A percentile compares a stretch with the other conserved stretches of the same genome.
phyloP scores from a whole-genome alignment of 92 coral and sea anemone species.

The Phenganax marumi region DNA sequence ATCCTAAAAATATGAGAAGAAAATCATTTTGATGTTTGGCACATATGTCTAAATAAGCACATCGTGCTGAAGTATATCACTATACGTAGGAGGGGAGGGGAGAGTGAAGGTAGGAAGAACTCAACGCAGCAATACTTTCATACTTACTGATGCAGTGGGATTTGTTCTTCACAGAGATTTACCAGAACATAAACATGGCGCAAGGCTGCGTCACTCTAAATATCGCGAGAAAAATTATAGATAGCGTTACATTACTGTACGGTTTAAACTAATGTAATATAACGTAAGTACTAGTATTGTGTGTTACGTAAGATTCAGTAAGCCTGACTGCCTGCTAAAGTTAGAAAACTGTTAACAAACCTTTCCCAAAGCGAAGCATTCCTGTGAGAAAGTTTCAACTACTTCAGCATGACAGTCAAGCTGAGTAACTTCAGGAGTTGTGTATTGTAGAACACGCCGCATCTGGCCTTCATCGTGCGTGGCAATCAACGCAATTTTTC shows the following conservation, averaged over 20 bases:
- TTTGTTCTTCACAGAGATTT: constrained; percentile 80
- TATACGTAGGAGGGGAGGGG: background rate
- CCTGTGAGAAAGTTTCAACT: constrained; percentile 62
- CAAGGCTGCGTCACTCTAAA: constrained; percentile 86
- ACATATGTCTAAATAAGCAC: too few species aligned
- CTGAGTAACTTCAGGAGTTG: constrained; percentile 69
- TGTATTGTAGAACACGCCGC: constrained; percentile 53
- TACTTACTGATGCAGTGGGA: constrained; percentile 67
- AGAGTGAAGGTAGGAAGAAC: background rate
- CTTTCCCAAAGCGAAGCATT: constrained; percentile 74
- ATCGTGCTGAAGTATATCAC: background rate
- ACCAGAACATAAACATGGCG: constrained; percentile 85
- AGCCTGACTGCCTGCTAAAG: background rate
- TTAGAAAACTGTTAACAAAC: constrained; percentile 36
- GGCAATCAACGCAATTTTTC: constrained; percentile 64
- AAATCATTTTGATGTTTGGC: background rate
- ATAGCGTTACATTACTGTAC: background rate
- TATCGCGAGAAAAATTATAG: background rate
- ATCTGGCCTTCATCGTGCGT: constrained; percentile 51
- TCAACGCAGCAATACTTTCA: background rate
- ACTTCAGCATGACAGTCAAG: constrained; percentile 78
- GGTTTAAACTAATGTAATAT: too few species aligned
- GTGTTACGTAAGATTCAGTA: too few species aligned
- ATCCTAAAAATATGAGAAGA: constrained; percentile 41
- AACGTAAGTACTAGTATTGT: too few species aligned